phyloP scores from a whole-genome alignment of 1,140 invertebrate species.

The Argopecten irradians region DNA sequence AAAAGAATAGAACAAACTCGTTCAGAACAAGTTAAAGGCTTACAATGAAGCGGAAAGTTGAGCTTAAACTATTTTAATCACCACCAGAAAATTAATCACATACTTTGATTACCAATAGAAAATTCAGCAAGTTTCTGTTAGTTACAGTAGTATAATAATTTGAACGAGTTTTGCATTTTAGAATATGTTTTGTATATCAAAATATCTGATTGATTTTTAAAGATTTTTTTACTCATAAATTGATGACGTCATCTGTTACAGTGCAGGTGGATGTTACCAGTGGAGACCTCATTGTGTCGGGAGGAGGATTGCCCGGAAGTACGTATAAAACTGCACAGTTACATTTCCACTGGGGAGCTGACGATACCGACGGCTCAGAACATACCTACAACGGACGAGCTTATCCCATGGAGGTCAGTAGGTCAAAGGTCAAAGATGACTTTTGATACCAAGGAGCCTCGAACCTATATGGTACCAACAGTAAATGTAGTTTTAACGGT shows the following conservation, averaged over 20 bases:
- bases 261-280: slow-evolving; percentile 32
- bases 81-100: no score
- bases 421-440: neutral
- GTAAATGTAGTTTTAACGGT: no score
- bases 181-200: neutral
- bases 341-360: slow-evolving; percentile 76
- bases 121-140: no score
- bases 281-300: slow-evolving; percentile 17
- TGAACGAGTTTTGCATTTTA: no score
- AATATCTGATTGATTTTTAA: neutral
- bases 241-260: neutral
- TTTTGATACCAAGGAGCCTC: no score
- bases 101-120: no score
- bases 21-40: no score
- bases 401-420: slow-evolving; percentile 88
- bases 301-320: slow-evolving; percentile 41
- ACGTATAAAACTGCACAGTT: slow-evolving; percentile 70
- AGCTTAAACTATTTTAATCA: no score
- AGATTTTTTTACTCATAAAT: neutral
- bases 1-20: no score
- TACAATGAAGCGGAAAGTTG: no score
- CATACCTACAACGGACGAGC: slow-evolving; percentile 85
- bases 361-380: slow-evolving; percentile 70
- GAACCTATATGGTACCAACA: no score
- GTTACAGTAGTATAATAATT: no score